Evolutionary conservation across 2,888 invertebrate genomes (phyloP).

Genomic region (Idaea straminata): DNA sequence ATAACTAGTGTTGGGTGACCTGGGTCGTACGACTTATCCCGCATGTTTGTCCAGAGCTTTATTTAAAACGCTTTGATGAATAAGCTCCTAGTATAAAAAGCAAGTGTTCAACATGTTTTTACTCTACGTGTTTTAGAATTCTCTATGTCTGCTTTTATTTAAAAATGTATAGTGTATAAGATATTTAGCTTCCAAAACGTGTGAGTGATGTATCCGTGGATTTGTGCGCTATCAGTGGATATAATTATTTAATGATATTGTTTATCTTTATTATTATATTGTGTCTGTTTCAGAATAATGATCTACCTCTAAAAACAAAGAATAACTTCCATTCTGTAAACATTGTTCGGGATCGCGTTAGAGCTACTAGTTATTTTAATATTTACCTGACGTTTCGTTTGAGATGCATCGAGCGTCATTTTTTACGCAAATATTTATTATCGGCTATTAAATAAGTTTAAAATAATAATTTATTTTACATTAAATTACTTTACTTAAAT

Average conservation of each 20-base stretch:
- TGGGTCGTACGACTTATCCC: not conserved
- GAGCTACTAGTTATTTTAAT: too few relatives aligned
- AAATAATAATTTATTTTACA: too few relatives aligned
- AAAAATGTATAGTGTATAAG: slow-evolving; percentile 29
- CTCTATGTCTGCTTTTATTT: slow-evolving; percentile 29
- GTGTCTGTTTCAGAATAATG: slow-evolving; percentile 8
- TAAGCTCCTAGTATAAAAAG: slow-evolving; percentile 20
- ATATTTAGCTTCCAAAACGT: slow-evolving; percentile 53
- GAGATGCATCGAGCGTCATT: too few relatives aligned
- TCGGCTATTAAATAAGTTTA: too few relatives aligned
- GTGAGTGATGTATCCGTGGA: slow-evolving; percentile 42
- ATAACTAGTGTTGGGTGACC: not conserved
- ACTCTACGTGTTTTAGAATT: slow-evolving; percentile 14
- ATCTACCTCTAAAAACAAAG: not conserved
- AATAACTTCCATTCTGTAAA: too few relatives aligned
- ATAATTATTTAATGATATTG: slow-evolving; percentile 21
- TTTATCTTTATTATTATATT: slow-evolving; percentile 22
- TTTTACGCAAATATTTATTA: too few relatives aligned
- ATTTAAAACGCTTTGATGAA: slow-evolving; percentile 13
- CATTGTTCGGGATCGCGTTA: too few relatives aligned
- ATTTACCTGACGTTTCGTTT: too few relatives aligned
- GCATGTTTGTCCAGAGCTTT: not conserved
- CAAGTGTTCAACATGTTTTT: slow-evolving; percentile 26
- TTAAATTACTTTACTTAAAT: too few relatives aligned
- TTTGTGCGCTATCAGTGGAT: slow-evolving; percentile 52